Base-by-base conservation (phyloP, 2,888 invertebrate genomes). In the Lasioglossum calceatum region DNA sequence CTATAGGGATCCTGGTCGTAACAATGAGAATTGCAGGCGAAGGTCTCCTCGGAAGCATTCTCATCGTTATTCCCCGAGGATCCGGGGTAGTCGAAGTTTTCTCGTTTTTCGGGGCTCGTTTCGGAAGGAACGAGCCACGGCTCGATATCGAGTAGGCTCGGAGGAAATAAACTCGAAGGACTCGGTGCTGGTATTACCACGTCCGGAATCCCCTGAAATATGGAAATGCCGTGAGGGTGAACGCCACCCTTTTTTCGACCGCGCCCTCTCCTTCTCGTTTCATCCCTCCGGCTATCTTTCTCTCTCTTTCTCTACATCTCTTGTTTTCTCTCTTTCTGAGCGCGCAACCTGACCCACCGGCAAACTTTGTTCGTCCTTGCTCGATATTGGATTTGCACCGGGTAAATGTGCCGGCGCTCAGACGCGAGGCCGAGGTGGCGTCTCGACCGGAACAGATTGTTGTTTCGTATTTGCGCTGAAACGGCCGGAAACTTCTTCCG, bases 131-230 rank as follows among this genome's bases (percentile, higher is more conserved):
- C 47, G 39, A 72, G 78, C 76, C 70, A 32, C 80, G 78, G 42
- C 81, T 86, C 81, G 85, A 87, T 84, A 88, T 90, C 86, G 85
- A 86, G 71, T 82, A 84, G 76, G 86, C 82, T 76, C 71, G 67
- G 27, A 77, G 79, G 74, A 81, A 84, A 86, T 80, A 84, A 88
- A 86, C 86, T 84, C 85, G 83, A 16, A 47, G 67, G 71, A 79
- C 27, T 79, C 27, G 79, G 27, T n/a, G 14, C n/a, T 67, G 85
- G 64, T 86, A 90, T 88, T 88, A 88, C 81, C 84, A 81, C 74
- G 74, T 42, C 64, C 44, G 85, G 88, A 54, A 54, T 87, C 89
- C 88, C 88, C 80, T 86, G 85, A 90, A 90, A 90, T 87, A 89
- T 89, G 89, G 84, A 89, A 86, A 88, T 87, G 61, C 74, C 75